A percentile compares a stretch with the other conserved stretches of the same genome.
Conservation (phyloP, 1,140 invertebrate genomes). For the Rhynchophorus ferrugineus region DNA sequence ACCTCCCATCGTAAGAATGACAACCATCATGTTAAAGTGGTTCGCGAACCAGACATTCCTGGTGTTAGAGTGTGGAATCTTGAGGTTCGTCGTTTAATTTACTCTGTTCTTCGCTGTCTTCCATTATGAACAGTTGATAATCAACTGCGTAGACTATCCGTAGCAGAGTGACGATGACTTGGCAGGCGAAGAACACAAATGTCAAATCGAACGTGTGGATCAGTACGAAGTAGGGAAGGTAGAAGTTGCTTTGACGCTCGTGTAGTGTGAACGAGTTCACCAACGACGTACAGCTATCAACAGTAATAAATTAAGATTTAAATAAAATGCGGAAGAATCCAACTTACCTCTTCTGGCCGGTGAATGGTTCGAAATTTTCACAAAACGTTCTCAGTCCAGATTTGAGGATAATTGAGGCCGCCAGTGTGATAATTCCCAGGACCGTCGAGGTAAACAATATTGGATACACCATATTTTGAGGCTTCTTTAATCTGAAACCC, state of each 20-base stretch:
- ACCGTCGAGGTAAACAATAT: slow-evolving; percentile 12
- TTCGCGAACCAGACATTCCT: background rate
- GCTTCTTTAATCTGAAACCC: slow-evolving; percentile 16
- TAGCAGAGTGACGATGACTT: slow-evolving; percentile 9
- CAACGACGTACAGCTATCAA: slow-evolving; percentile 10
- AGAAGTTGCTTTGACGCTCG: slow-evolving; percentile 12
- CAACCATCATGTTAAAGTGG: too few species aligned
- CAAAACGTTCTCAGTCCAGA: slow-evolving; percentile 12
- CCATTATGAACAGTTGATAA: slow-evolving; percentile 14
- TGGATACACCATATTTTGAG: slow-evolving; percentile 19
- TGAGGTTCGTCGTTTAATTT: background rate
- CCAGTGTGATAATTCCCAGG: slow-evolving; percentile 8
- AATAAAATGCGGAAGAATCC: too few species aligned
- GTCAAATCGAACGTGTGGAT: slow-evolving; percentile 8
- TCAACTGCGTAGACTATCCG: slow-evolving; percentile 16
- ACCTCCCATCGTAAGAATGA: too few species aligned
- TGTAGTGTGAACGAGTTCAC: slow-evolving; percentile 12
- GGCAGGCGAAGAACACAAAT: slow-evolving; percentile 8
- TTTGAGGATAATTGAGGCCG: slow-evolving; percentile 6
- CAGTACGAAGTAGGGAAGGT: slow-evolving; percentile 13
- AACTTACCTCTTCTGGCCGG: slow-evolving; percentile 9
- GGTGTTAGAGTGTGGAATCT: background rate
- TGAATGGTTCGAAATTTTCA: slow-evolving; percentile 12
- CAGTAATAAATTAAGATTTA: slow-evolving; percentile 3
- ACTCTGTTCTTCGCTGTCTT: background rate